Base-by-base conservation (phyloP, 2,113 vertebrate genomes). In the Alethe castanea region DNA sequence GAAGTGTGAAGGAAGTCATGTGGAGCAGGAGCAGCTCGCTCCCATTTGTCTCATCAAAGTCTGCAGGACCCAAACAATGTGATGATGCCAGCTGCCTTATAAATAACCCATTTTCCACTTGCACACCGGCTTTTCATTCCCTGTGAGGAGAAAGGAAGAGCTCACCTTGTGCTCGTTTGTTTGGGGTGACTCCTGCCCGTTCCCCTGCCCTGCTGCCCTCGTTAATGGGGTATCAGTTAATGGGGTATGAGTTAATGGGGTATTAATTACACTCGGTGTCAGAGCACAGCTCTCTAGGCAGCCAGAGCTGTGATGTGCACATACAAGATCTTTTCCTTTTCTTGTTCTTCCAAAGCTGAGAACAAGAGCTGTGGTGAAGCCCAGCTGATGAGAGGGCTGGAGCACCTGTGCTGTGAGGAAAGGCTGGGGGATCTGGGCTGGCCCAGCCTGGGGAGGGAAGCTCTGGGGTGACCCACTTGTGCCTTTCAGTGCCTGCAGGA, bases 1-100 rank as follows among this genome's bases (percentile, higher is more conserved):
- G 96, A 96, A 97, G 38, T 48, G 1, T 0, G 31, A 67, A 88
- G 96, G 95, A 96, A 97, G 91, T 93, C 71, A 83, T 16, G 76
- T 56, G 96, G 44, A 14, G 44, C 31, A 64, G 79, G 90, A 95
- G 76, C 8, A 3, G 67, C 93, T 81, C 60, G 76, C 71, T 94
- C 92, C 87, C 71, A 44, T 40, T 20, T 74, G 71, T 62, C 93
- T 83, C 85, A 59, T 87, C 79, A 35, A 26, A 74, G 85, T 6
- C 19, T 5, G 19, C 57, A 8, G 66, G 31, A 47, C 28, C 59
- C 50, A 36, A 95, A 96, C 95, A 94, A 90, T 82, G 85, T 2
- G 4, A 25, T 95, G 93, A 25, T 95, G 93, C 89, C 93, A 95
- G 73, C 70, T 87, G 81, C 18, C 81, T 76, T 87, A 84, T 72